Evolutionary conservation across 2,113 vertebrate genomes (phyloP).

Genomic region (Podarcis raffonei): DNA sequence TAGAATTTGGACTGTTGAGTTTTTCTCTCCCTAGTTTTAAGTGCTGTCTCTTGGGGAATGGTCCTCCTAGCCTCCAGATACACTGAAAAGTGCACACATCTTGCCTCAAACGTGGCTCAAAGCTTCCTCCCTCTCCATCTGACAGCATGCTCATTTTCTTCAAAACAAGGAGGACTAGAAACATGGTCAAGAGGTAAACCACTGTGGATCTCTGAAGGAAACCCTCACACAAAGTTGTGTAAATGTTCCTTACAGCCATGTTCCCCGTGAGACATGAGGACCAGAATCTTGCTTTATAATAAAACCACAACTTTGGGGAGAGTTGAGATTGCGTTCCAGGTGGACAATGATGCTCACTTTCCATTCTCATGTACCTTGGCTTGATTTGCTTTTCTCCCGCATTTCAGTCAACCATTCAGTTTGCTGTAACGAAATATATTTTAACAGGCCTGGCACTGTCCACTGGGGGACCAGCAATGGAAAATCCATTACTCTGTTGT

Average conservation of each 20-base stretch:
- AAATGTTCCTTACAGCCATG: neutral
- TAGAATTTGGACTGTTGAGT: too few relatives aligned
- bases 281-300: neutral
- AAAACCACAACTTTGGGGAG: too few relatives aligned
- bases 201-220: neutral
- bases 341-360: neutral
- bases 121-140: neutral
- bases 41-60: too few relatives aligned
- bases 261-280: neutral
- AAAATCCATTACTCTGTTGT: neutral
- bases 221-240: neutral
- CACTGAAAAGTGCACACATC: too few relatives aligned
- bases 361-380: too few relatives aligned
- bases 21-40: too few relatives aligned
- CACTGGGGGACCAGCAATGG: too few relatives aligned
- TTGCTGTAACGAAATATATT: rapidly evolving
- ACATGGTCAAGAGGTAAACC: neutral
- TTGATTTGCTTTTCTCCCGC: neutral
- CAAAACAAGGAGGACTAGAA: neutral
- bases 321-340: too few relatives aligned
- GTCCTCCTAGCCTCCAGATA: too few relatives aligned
- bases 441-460: neutral
- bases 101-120: too few relatives aligned
- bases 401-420: rapidly evolving
- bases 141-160: neutral